Evolutionary conservation across 2,888 invertebrate genomes (phyloP).

Genomic region (Pristionchus entomophagus): DNA sequence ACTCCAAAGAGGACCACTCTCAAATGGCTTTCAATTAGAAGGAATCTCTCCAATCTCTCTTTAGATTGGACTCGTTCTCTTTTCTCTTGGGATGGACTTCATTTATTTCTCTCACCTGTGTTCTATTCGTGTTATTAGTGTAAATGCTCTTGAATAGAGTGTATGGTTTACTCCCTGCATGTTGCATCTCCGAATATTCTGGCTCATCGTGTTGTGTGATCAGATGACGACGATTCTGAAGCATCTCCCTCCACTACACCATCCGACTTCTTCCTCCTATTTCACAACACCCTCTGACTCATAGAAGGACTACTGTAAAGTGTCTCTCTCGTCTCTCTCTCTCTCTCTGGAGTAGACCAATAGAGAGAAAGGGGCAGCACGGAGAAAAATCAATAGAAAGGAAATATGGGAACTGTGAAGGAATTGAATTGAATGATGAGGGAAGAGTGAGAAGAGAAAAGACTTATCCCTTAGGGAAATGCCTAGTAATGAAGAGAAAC

Average conservation of each 20-base stretch:
- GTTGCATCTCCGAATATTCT: slow-evolving; percentile 70
- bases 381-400: not conserved
- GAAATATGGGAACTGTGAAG: not conserved
- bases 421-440: not conserved
- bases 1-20: not conserved
- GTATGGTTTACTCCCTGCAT: slow-evolving; percentile 74
- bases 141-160: slow-evolving; percentile 76
- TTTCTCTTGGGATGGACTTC: no score
- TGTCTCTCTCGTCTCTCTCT: not conserved
- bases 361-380: not conserved
- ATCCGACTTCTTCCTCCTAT: not conserved
- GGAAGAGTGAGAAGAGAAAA: not conserved
- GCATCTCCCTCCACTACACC: not conserved
- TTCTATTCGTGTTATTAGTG: slow-evolving; percentile 74
- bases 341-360: slow-evolving; percentile 17
- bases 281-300: not conserved
- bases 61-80: not conserved
- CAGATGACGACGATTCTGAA: slow-evolving; percentile 73
- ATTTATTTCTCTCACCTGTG: slow-evolving; percentile 22
- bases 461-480: not conserved
- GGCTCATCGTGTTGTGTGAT: slow-evolving; percentile 73
- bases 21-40: not conserved
- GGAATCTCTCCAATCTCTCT: not conserved
- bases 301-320: not conserved
- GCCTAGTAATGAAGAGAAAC: slow-evolving; percentile 25